Conservation (phyloP, 2,113 vertebrate genomes). For the Rhea pennata region DNA sequence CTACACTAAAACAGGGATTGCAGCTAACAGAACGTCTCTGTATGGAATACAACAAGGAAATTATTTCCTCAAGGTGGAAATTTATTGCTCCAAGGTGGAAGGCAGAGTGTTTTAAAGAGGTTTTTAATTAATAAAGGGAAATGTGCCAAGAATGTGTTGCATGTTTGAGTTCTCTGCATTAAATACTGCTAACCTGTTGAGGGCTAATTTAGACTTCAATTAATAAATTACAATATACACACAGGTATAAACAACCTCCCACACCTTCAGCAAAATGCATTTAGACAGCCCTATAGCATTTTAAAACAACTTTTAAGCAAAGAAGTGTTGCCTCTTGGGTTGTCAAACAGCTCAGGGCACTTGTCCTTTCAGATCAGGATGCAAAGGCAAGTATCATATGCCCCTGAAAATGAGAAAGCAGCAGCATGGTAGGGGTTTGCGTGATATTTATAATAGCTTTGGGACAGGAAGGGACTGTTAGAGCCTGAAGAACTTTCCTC, state of each 20-base stretch:
- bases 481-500: background rate
- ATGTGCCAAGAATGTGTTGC: constrained; percentile 54
- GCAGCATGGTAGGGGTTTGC: background rate
- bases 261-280: background rate
- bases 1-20: background rate
- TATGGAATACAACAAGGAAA: constrained; percentile 69
- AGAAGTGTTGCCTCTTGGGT: background rate
- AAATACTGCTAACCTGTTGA: constrained; percentile 43
- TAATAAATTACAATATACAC: constrained; percentile 45
- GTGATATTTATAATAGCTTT: background rate
- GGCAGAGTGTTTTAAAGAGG: constrained; percentile 68
- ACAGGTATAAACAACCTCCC: background rate
- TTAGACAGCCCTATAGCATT: background rate
- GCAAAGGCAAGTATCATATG: background rate
- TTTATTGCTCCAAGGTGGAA: constrained; percentile 65
- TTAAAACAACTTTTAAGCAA: background rate
- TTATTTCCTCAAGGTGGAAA: constrained; percentile 66
- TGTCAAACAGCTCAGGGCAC: background rate
- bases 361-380: background rate
- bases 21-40: constrained; percentile 65
- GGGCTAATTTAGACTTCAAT: constrained; percentile 46
- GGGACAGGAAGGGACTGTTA: background rate
- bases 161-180: constrained; percentile 33
- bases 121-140: constrained; percentile 72
- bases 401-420: background rate